These are phyloP conservation scores for Drosophila tripunctata DNA, from an alignment of 2,888 invertebrate genomes.

Conservation along the genomic window DNA sequence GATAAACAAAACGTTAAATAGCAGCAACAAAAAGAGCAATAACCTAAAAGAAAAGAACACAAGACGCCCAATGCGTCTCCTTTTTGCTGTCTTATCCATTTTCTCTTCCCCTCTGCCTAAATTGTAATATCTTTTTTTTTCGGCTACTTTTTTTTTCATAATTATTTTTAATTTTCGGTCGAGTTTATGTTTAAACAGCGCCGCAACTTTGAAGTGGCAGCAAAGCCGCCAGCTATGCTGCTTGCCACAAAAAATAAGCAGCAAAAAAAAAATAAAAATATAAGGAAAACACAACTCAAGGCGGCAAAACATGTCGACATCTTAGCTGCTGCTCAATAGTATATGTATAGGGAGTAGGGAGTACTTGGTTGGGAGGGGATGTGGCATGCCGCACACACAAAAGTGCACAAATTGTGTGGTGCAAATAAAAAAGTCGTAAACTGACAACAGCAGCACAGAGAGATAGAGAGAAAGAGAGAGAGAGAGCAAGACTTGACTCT, in stretches of 20 bases:
- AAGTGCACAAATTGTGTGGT: slow-evolving; percentile 37
- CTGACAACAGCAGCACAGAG: slow-evolving; percentile 7
- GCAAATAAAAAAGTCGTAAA: slow-evolving; percentile 71
- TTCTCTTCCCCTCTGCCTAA: neutral
- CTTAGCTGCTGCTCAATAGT: slow-evolving; percentile 52
- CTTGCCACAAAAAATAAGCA: neutral
- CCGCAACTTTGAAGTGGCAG: slow-evolving; percentile 58
- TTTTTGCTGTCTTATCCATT: no score
- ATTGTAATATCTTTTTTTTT: slow-evolving; percentile 20
- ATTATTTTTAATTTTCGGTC: slow-evolving; percentile 69
- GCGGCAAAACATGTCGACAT: slow-evolving; percentile 8
- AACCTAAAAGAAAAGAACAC: slow-evolving; percentile 14
- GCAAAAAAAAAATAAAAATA: neutral
- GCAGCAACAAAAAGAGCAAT: slow-evolving; percentile 12
- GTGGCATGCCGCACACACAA: neutral
- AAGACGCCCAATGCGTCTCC: neutral
- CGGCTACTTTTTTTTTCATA: slow-evolving; percentile 38
- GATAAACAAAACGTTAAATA: neutral
- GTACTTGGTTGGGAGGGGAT: no score
- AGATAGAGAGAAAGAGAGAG: neutral
- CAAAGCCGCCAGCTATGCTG: slow-evolving; percentile 26
- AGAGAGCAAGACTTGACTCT: neutral
- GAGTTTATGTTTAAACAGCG: slow-evolving; percentile 35
- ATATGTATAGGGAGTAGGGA: neutral
- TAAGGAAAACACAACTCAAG: neutral